Percentiles rank a stretch among this genome's conserved stretches.
phyloP scores from a whole-genome alignment of 2,888 invertebrate genomes.

The Tetanocera ferruginea region DNA sequence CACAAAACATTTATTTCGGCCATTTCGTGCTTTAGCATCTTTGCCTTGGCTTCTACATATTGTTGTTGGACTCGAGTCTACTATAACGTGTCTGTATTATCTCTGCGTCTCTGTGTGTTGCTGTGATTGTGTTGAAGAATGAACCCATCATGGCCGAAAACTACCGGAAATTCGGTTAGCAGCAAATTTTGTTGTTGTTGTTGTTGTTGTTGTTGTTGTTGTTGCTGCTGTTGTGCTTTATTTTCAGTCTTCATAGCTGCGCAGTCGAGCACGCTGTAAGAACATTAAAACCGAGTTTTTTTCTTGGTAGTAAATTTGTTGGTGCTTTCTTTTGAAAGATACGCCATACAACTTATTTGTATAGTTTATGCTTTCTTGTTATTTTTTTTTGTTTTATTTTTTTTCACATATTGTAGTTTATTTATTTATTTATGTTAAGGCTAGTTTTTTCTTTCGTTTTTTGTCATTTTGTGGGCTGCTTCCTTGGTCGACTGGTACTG shows the following conservation, averaged over 20 bases:
- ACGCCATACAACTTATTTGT: constrained; percentile 7
- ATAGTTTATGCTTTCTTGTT: background rate
- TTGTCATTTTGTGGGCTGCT: background rate
- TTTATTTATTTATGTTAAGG: background rate
- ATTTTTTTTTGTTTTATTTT: background rate
- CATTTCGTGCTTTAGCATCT: constrained; percentile 10
- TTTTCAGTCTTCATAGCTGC: background rate
- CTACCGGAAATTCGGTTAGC: constrained; percentile 63
- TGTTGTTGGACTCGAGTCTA: background rate
- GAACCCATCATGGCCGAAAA: constrained; percentile 63
- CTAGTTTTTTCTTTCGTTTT: background rate
- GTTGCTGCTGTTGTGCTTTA: background rate
- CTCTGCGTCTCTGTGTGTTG: constrained; percentile 1
- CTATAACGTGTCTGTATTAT: constrained; percentile 22
- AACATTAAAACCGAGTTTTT: background rate
- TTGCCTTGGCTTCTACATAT: background rate
- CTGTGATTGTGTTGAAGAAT: constrained; percentile 49
- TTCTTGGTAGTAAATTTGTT: background rate
- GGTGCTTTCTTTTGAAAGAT: background rate
- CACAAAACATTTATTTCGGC: constrained; percentile 29
- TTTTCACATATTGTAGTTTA: constrained; percentile 5
- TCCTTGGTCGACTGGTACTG: background rate
- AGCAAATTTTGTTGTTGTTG: constrained; percentile 43
- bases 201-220: background rate
- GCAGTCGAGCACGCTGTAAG: background rate